These are phyloP conservation scores for Spheniscus mendiculus DNA, from an alignment of 2,113 vertebrate genomes.

Conservation along the genomic window DNA sequence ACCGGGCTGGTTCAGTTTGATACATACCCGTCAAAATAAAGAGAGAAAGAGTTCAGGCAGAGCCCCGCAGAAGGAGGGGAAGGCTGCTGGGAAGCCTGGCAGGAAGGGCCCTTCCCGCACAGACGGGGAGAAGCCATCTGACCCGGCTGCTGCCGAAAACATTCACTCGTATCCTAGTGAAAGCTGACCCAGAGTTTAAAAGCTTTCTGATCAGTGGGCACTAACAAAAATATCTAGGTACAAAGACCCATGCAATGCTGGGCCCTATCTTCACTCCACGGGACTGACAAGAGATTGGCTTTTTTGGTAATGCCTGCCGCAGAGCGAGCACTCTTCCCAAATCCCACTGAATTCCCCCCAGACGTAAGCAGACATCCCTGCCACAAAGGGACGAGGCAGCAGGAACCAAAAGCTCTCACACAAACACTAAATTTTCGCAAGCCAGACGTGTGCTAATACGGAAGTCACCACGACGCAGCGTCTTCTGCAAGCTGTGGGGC, in stretches of 20 bases:
- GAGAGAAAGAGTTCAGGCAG: neutral
- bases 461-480: fast-evolving
- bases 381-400: neutral
- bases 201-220: neutral
- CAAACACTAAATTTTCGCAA: no score
- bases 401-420: neutral
- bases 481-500: neutral
- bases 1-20: no score
- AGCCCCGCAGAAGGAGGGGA: neutral
- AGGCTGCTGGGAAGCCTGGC: neutral
- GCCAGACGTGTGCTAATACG: fast-evolving
- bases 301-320: neutral
- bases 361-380: neutral
- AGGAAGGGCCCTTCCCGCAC: neutral
- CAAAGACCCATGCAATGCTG: no score
- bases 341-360: neutral
- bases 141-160: neutral
- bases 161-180: neutral
- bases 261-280: neutral
- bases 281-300: neutral
- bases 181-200: neutral
- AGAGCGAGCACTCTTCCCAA: neutral
- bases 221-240: no score
- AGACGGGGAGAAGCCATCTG: neutral
- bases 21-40: no score